Conservation (phyloP, 37 sponge, comb jelly and placozoan genomes). For the Axinella damicornis region DNA sequence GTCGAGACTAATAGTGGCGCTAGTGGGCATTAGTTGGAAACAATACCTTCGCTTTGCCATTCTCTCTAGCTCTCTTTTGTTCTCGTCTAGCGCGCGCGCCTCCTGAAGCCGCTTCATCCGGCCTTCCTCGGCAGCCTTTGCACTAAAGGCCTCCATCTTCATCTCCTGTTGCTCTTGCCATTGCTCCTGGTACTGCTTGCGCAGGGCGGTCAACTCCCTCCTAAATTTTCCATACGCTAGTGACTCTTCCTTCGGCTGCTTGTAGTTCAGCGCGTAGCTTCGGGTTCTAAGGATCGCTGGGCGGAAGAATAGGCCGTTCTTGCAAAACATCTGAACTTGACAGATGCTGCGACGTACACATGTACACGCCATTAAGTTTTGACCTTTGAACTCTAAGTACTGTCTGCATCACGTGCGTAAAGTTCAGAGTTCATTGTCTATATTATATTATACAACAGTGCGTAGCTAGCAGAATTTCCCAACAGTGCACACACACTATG, state of each 20-base stretch:
- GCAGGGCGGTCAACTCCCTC: slow-evolving; percentile 13
- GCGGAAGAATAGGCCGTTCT: no score
- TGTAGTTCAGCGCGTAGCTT: neutral
- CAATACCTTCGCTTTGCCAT: slow-evolving; percentile 52
- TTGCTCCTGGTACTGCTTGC: slow-evolving; percentile 28
- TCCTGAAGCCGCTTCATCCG: slow-evolving; percentile 44
- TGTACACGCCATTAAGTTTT: neutral
- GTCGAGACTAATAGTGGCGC: no score
- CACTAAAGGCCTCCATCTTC: slow-evolving; percentile 35
- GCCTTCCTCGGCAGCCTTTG: slow-evolving; percentile 58
- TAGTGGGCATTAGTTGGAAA: slow-evolving; percentile 6
- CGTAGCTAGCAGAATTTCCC: no score
- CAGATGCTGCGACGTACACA: neutral
- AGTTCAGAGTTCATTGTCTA: no score
- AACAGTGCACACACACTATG: no score
- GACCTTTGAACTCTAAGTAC: neutral
- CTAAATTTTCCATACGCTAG: slow-evolving; percentile 24
- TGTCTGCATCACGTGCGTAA: neutral
- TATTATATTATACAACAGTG: no score
- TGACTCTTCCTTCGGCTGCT: slow-evolving; percentile 22
- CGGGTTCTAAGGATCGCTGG: no score
- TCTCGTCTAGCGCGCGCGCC: slow-evolving; percentile 41
- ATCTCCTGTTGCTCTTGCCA: slow-evolving; percentile 16
- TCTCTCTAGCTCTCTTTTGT: slow-evolving; percentile 56
- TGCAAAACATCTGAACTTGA: no score